These are phyloP conservation scores for Orussus abietinus DNA, from an alignment of 1,140 invertebrate genomes.

Conservation along the genomic window DNA sequence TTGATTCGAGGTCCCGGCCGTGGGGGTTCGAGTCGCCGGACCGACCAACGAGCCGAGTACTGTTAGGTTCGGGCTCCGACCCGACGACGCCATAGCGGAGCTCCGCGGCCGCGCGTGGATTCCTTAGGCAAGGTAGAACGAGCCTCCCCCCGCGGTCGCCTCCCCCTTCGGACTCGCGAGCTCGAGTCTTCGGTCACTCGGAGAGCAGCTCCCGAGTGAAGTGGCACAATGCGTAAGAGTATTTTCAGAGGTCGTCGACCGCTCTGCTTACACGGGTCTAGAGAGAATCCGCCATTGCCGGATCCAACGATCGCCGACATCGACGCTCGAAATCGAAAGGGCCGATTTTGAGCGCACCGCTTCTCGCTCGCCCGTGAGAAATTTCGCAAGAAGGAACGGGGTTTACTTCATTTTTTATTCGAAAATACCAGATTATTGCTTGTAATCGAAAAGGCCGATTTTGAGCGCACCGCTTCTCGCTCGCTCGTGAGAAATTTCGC, in stretches of 20 bases:
- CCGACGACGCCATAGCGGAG: slow-evolving; percentile 23
- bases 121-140: slow-evolving; percentile 16
- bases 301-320: too few species aligned
- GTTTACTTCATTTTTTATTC: background rate
- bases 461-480: too few species aligned
- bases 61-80: slow-evolving; percentile 25
- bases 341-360: too few species aligned
- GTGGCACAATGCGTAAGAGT: slow-evolving; percentile 52
- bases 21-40: slow-evolving; percentile 28
- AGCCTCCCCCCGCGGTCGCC: slow-evolving; percentile 15
- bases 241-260: slow-evolving; percentile 46
- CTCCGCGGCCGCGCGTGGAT: slow-evolving; percentile 20
- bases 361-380: too few species aligned
- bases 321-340: too few species aligned
- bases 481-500: too few species aligned
- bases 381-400: background rate
- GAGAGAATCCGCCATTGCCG: too few species aligned
- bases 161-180: slow-evolving; percentile 16
- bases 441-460: too few species aligned
- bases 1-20: slow-evolving; percentile 28
- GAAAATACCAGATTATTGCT: too few species aligned
- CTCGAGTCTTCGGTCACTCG: slow-evolving; percentile 23
- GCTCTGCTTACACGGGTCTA: slow-evolving; percentile 43
- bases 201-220: slow-evolving; percentile 36
- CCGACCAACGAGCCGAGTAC: slow-evolving; percentile 28